Evolutionary conservation across 2,797 vertebrate genomes (phyloP), one percentile per base, ranked within the genome.

Genomic region (Coendou prehensilis): DNA sequence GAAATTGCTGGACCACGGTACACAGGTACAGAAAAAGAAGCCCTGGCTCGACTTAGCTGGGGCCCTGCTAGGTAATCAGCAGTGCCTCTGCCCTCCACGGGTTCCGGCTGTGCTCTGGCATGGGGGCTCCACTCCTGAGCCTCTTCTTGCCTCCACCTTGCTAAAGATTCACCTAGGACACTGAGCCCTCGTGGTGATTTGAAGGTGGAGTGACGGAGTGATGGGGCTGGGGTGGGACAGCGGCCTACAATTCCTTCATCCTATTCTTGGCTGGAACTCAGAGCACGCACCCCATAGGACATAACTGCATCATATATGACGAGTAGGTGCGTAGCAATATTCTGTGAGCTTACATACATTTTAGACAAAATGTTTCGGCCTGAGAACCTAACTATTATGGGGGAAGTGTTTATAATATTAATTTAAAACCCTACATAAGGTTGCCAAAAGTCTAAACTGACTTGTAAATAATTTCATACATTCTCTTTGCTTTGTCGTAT

Each of bases 401-500:
- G 3, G 5, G 28, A 73, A 75, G 37, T 91, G 23, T 87, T 89
- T 80, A 64, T 54, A 73, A 81, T 26, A 89, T 69, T 61, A 93
- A 87, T 95, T 87, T 85, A 47, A 6, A 92, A 45, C 7, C 30
- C 33, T 76, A 0, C 63, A 50, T 56, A 52, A 83, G 37, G 23
- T 61, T 94, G 76, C 61, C 30, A 75, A 54, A 93, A 94, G 47
- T 80, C 52, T 82, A 80, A 75, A 67, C 23, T 76, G 41, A 79
- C 52, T 73, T 85, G 26, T 79, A 67, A 92, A 79, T 69, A 87
- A 54, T 37, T 92, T 61, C 83, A 69, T 37, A 14, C 47, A 86
- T 81, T 90, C 57, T 87, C 18, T 81, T 83, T 88, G 84, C 84
- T 95, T 97, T 93, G 23, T 80, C 50, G 2, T 45, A 13, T 89